Base-by-base conservation (phyloP, 2,113 vertebrate genomes). In the Myotis davidii region DNA sequence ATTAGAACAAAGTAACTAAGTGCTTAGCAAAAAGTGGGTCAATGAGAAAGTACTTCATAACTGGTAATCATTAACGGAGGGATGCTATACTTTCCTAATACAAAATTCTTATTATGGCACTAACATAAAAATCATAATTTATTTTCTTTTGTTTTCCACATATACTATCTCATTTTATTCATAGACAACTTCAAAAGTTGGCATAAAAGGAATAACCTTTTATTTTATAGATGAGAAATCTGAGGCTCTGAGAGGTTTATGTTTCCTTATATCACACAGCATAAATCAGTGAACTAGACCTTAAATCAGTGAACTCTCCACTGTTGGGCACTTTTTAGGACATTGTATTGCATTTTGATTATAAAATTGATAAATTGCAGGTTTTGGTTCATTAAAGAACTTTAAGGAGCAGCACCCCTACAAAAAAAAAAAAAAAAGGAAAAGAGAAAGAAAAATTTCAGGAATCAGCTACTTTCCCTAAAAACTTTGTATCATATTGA, bases 171-270 rank as follows among this genome's bases (percentile, higher is more conserved):
- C 32, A 56, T 77, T 88, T 94, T 92, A 78, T 39, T 27, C 16
- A 69, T 89, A 27, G 0, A 65, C 3, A 37, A 87, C 56, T 93
- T 92, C n/a, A 77, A 83, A 21, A 86, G n/a, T 59, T 64, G 32
- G 1, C 20, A 61, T 76, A 23, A 82, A 79, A 73, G 4, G 12
- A 82, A 65, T 39, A 9, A 52, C 52, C 25, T 25, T 59, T 77
- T 94, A 59, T 69, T 82, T 86, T 95, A n/a, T 32, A 65, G 6
- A 52, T 79, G 32, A 94, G 37, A 85, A 96, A 79, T 29, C 6
- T 85, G 11, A 61, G 17, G 0, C 42, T 86, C 48, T 72, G 16
- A 52, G 9, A 69, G 5, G n/a, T 8, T 34, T 25, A 17, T 13
- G 48, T 86, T 93, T 85, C 18, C 4, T 96, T 6, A 65, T 39